Evolutionary conservation across 2,888 invertebrate species (phyloP).

Genomic region (Trissolcus japonicus): DNA sequence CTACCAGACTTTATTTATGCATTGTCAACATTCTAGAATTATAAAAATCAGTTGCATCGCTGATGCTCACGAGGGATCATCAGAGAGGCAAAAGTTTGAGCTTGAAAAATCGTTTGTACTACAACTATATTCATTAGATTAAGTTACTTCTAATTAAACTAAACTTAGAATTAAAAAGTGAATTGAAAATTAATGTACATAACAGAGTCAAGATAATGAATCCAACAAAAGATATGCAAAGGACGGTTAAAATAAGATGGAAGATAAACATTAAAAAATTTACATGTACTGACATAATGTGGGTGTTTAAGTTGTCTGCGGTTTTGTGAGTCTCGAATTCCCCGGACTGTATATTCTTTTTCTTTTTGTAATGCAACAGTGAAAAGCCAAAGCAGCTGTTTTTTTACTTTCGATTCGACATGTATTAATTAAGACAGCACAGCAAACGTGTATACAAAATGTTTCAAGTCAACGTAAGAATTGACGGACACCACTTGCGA

Average conservation of each 20-base stretch:
- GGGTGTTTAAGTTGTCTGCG: constrained; percentile 35
- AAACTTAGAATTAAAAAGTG: not conserved
- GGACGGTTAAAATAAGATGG: constrained; percentile 31
- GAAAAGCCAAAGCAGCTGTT: constrained; percentile 27
- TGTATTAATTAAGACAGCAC: constrained; percentile 26
- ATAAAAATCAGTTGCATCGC: not conserved
- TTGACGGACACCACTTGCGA: constrained; percentile 44
- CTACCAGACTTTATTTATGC: not conserved
- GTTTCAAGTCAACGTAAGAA: constrained; percentile 5
- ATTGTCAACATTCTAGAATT: not conserved
- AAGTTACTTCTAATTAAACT: not conserved
- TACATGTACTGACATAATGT: constrained; percentile 55
- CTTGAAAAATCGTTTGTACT: too few species aligned
- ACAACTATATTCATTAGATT: too few species aligned
- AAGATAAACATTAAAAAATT: constrained; percentile 20
- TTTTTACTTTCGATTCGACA: constrained; percentile 11
- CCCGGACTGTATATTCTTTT: not conserved
- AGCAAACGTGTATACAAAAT: constrained; percentile 24
- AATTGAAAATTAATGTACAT: not conserved
- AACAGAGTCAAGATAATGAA: constrained; percentile 16
- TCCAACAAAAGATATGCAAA: not conserved
- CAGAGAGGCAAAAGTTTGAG: too few species aligned
- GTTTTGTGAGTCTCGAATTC: not conserved
- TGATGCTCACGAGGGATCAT: too few species aligned
- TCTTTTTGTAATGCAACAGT: constrained; percentile 9